Base-by-base conservation (phyloP, 2,797 vertebrate species). In the Orientallactaga sibirica region DNA sequence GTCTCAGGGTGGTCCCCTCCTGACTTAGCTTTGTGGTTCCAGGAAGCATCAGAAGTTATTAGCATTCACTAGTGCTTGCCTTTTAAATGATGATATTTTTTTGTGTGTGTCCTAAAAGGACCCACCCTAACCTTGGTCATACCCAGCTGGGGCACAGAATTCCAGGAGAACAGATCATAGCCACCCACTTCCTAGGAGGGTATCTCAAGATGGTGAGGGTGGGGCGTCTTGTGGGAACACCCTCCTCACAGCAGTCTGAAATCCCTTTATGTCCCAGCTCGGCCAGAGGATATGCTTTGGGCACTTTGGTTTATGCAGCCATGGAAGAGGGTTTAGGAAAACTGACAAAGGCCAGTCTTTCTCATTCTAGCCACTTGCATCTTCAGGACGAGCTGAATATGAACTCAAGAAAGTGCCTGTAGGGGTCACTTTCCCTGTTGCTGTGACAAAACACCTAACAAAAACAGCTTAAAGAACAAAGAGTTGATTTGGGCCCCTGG, bases 221-320 rank as follows among this genome's bases (percentile, higher is more conserved):
- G 11, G 37, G 48, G 5, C 24, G 24, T 55, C 20, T 79, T 58
- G 22, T 16, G 7, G 12, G 12, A 29, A 20, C 55, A 10, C 10
- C 7, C 14, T 74, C 22, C 12, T 70, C 37, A 41, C 25, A 8
- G 25, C 58, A 3, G 25, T 58, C 52, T 52, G 29, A 48, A 68
- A 77, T 18, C 43, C 27, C 55, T 73, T 52, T 27, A 41, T 7
- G 48, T 10, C 24, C 20, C 25, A 73, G 33, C 2, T 25, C 15
- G n/a, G 8, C 22, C 20, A 7, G 22, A 29, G 27, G 29, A 12
- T 1, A 0, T 1, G 16, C 15, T 5, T 0, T 29, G 27, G 15
- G 4, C 3, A 22, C 20, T 4, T 5, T 3, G 15, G 41, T 76
- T 58, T 86, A 8, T n/a, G 43, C 12, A 37, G 12, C 2, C 33